Conservation (phyloP, 2,797 vertebrate genomes). For the Paratrypauchen microcephalus region DNA sequence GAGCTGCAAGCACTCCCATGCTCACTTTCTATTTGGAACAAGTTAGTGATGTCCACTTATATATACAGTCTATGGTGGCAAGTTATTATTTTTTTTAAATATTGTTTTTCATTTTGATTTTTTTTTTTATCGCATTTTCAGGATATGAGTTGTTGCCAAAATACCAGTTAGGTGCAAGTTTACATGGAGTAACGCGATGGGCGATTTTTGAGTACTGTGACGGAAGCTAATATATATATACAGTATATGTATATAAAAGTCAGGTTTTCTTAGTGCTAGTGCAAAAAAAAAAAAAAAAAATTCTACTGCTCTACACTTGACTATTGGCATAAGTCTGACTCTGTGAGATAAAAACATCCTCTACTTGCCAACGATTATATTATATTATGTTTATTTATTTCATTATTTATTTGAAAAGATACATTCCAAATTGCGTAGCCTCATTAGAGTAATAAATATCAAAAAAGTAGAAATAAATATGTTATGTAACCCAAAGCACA, state of each 20-base stretch:
- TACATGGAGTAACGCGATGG: constrained; percentile 18
- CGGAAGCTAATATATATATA: constrained; percentile 8
- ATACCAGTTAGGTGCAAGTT: constrained; percentile 31
- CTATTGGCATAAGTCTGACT: constrained; percentile 25
- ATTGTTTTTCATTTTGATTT: constrained; percentile 31
- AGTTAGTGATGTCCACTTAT: no score
- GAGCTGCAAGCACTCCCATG: no score
- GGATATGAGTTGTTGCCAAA: constrained; percentile 53
- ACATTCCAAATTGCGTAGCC: constrained; percentile 44
- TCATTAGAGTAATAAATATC: not conserved
- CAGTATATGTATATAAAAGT: not conserved
- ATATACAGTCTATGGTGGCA: not conserved
- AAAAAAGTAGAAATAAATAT: constrained; percentile 2
- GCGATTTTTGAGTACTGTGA: constrained; percentile 27
- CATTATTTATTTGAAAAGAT: constrained; percentile 20
- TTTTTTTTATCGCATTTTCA: constrained; percentile 44
- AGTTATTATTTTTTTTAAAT: constrained; percentile 14
- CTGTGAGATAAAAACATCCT: constrained; percentile 20
- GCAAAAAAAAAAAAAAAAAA: constrained; percentile 22
- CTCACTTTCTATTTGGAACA: no score
- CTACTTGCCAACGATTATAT: constrained; percentile 31
- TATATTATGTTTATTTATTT: constrained; percentile 11
- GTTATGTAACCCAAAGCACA: constrained; percentile 10
- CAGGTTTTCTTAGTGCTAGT: constrained; percentile 35
- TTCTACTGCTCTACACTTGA: constrained; percentile 17